Conservation (phyloP, 2,113 vertebrate genomes). For the Prietella phreatophila region DNA sequence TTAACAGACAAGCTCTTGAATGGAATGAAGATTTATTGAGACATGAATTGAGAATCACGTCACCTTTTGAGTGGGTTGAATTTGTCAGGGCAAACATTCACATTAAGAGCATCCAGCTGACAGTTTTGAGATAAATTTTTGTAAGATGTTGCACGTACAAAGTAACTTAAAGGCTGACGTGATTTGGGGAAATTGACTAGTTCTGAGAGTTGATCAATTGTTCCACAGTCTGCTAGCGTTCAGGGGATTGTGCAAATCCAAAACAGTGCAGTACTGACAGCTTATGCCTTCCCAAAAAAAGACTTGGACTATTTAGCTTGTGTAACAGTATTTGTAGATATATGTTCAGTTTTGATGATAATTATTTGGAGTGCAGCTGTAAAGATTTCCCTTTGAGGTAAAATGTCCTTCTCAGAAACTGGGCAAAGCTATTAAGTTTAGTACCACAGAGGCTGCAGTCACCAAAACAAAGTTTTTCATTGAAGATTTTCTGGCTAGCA, state of each 20-base stretch:
- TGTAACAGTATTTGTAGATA: not conserved
- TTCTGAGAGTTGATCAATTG: not conserved
- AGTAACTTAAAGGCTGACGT: not conserved
- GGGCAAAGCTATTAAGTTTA: not conserved
- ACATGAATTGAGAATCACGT: constrained; percentile 24
- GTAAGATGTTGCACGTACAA: not conserved
- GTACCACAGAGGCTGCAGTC: not conserved
- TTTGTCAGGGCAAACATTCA: constrained; percentile 26
- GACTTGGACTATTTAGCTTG: not conserved
- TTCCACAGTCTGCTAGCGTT: not conserved
- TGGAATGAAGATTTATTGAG: constrained; percentile 47
- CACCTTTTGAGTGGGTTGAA: constrained; percentile 21
- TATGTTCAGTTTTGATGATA: not conserved
- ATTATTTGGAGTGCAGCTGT: not conserved
- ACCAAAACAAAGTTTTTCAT: not conserved
- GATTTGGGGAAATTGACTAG: not conserved
- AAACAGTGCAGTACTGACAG: not conserved
- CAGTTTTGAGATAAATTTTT: not conserved
- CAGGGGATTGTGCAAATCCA: constrained; percentile 2
- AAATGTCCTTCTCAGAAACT: not conserved
- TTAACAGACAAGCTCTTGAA: constrained; percentile 45
- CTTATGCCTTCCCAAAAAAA: not conserved
- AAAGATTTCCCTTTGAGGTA: not conserved
- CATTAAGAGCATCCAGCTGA: not conserved
- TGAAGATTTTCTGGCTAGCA: not conserved